Conservation (phyloP, 2,113 vertebrate species). For the Tichodroma muraria region DNA sequence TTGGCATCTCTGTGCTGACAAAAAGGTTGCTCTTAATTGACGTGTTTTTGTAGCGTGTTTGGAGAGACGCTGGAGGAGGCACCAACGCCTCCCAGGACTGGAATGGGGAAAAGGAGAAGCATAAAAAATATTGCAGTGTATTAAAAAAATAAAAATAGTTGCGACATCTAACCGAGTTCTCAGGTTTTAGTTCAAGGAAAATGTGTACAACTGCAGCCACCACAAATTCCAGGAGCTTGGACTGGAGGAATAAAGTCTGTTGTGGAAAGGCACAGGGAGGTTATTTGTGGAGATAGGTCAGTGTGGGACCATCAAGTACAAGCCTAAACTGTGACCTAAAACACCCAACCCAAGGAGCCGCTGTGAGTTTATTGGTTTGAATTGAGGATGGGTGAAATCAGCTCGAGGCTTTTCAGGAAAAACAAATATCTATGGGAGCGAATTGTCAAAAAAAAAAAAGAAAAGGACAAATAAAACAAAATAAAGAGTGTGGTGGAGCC, state of each 20-base stretch:
- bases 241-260: background rate
- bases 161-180: background rate
- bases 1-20: background rate
- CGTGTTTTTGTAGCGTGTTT: background rate
- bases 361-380: background rate
- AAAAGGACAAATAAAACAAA: background rate
- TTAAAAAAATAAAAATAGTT: background rate
- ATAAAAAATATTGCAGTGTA: background rate
- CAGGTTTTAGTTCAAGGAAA: background rate
- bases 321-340: background rate
- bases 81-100: background rate
- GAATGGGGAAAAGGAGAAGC: background rate
- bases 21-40: background rate
- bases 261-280: background rate
- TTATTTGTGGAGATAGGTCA: background rate
- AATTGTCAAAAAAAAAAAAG: background rate
- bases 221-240: background rate
- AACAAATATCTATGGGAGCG: background rate
- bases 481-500: background rate
- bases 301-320: background rate
- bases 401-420: background rate
- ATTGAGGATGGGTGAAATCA: background rate
- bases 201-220: background rate
- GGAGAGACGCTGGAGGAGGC: background rate
- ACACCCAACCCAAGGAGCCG: background rate